Evolutionary conservation across 2,113 vertebrate genomes (phyloP).

Genomic region (Tetrax tetrax): DNA sequence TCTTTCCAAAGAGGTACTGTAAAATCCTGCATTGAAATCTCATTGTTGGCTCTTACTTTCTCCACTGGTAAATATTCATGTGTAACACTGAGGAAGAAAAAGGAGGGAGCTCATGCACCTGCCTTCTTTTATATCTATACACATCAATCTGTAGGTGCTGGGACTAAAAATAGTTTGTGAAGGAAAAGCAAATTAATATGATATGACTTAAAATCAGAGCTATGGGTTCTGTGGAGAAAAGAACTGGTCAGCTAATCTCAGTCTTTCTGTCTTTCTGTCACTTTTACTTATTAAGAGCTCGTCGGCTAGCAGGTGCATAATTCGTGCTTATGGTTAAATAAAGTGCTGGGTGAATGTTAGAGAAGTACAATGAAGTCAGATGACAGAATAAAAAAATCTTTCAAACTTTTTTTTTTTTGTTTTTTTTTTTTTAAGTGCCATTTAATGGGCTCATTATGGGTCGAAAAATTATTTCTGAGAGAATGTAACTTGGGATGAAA

Average conservation of each 20-base stretch:
- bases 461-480: background rate
- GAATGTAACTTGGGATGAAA: background rate
- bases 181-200: conserved; percentile 40
- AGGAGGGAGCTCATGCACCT: background rate
- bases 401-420: background rate
- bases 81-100: background rate
- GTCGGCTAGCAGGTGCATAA: background rate
- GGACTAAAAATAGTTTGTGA: conserved; percentile 49
- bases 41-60: background rate
- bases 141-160: background rate
- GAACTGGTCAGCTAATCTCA: conserved; percentile 2
- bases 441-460: background rate
- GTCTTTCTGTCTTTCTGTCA: conserved; percentile 8
- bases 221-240: background rate
- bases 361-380: background rate
- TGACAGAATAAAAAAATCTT: background rate
- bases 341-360: background rate
- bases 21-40: conserved; percentile 20
- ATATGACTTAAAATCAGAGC: conserved; percentile 25
- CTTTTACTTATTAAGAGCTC: conserved; percentile 1
- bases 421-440: background rate
- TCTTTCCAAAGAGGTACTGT: conserved; percentile 15
- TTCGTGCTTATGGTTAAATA: background rate
- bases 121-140: conserved; percentile 2
- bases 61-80: background rate